Percentiles rank a stretch among this genome's conserved stretches.
Conservation (phyloP, 2,888 invertebrate genomes). For the Torymus auratus region DNA sequence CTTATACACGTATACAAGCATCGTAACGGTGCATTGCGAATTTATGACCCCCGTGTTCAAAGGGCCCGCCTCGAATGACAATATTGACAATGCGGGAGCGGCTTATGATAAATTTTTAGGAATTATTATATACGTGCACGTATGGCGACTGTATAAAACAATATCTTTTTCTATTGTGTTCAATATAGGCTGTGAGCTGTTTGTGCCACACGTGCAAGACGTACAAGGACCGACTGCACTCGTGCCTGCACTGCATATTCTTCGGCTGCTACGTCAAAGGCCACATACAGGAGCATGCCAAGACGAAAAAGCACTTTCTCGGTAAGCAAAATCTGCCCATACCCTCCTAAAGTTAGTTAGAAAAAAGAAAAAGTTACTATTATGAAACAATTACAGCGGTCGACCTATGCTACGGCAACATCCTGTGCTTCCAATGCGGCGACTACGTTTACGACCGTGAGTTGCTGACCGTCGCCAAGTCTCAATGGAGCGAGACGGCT, state of each 20-base stretch:
- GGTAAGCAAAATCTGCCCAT: constrained; percentile 74
- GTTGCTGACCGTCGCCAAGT: constrained; percentile 72
- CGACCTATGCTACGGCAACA: constrained; percentile 91
- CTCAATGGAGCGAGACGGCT: constrained; percentile 75
- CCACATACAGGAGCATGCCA: constrained; percentile 92
- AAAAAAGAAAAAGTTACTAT: too few species aligned
- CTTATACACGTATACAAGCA: too few species aligned
- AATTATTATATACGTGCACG: constrained; percentile 45
- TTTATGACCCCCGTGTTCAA: constrained; percentile 22
- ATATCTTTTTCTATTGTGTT: constrained; percentile 65
- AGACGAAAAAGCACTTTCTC: constrained; percentile 87
- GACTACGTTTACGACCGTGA: constrained; percentile 95
- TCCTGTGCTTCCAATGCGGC: constrained; percentile 92
- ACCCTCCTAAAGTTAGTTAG: too few species aligned
- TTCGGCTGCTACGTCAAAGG: constrained; percentile 91
- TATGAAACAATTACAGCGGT: constrained; percentile 79
- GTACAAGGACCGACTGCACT: constrained; percentile 87
- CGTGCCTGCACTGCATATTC: constrained; percentile 93
- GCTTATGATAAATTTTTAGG: too few species aligned
- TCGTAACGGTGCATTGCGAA: constrained; percentile 29
- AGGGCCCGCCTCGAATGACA: background rate
- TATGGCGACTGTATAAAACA: background rate
- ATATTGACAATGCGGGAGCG: background rate
- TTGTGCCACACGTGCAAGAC: constrained; percentile 90
- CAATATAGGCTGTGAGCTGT: constrained; percentile 84